A percentile compares a stretch with the other conserved stretches of the same genome.
Conservation (phyloP, 2,888 invertebrate species). For the Agrilus biguttatus region DNA sequence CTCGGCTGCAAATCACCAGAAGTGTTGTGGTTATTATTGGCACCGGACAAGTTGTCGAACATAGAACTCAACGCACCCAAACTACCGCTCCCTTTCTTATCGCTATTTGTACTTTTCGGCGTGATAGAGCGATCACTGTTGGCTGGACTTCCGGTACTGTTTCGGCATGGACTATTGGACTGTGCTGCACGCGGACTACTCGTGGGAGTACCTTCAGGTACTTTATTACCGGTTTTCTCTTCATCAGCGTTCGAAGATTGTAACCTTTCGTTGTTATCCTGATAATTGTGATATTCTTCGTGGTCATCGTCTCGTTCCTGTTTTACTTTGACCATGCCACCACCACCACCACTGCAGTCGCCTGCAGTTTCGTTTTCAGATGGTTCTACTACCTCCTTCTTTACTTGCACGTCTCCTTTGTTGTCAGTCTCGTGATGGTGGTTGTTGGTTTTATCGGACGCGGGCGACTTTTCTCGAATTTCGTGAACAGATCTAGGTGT, state of each 20-base stretch:
- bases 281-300: slow-evolving; percentile 29
- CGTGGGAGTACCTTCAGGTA: slow-evolving; percentile 18
- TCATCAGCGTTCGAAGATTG: slow-evolving; percentile 15
- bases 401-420: slow-evolving; percentile 39
- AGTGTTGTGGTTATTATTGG: slow-evolving; percentile 18
- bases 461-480: slow-evolving; percentile 45
- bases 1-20: slow-evolving; percentile 31
- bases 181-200: slow-evolving; percentile 27
- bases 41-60: slow-evolving; percentile 72
- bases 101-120: slow-evolving; percentile 49
- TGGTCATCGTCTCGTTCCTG: slow-evolving; percentile 24
- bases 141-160: slow-evolving; percentile 53
- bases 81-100: slow-evolving; percentile 46
- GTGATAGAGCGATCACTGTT: slow-evolving; percentile 67
- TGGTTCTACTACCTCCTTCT: slow-evolving; percentile 48
- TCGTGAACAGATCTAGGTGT: slow-evolving; percentile 58
- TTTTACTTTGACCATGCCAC: slow-evolving; percentile 16
- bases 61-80: slow-evolving; percentile 76
- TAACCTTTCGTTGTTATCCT: slow-evolving; percentile 20
- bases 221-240: slow-evolving; percentile 15
- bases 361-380: slow-evolving; percentile 31
- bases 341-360: slow-evolving; percentile 24
- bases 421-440: slow-evolving; percentile 28
- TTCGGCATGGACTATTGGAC: slow-evolving; percentile 45
- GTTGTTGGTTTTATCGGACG: slow-evolving; percentile 34